These are phyloP conservation scores for Salarias fasciatus DNA, from an alignment of 2,797 vertebrate species.

Conservation along the genomic window DNA sequence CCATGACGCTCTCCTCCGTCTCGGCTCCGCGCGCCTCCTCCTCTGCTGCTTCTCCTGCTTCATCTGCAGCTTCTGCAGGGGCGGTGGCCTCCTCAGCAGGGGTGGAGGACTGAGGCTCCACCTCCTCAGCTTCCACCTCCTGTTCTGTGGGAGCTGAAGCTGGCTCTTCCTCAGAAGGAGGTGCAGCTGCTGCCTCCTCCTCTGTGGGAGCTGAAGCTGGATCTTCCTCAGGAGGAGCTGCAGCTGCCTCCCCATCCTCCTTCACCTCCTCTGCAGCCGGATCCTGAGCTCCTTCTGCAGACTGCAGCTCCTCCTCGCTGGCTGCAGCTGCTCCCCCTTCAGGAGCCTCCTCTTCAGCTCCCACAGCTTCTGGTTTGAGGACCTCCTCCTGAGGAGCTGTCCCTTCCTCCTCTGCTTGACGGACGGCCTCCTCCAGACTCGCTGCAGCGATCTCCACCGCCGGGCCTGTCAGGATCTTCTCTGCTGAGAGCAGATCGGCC, in stretches of 20 bases:
- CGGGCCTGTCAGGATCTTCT: conserved; percentile 53
- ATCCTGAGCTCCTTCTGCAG: conserved; percentile 33
- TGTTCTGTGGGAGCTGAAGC: not conserved
- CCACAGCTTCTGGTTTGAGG: conserved; percentile 2
- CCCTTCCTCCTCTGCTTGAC: conserved; percentile 29
- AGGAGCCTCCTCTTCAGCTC: conserved; percentile 19
- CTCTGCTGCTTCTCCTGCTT: too few relatives aligned
- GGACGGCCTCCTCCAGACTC: conserved; percentile 36
- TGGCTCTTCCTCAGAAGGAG: not conserved
- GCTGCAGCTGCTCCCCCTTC: conserved; percentile 1
- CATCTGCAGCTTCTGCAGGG: too few relatives aligned
- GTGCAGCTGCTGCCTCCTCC: not conserved
- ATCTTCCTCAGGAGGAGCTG: conserved; percentile 1
- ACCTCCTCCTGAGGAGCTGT: not conserved
- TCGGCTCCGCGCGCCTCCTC: conserved; percentile 23
- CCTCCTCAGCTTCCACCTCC: too few relatives aligned
- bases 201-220: not conserved
- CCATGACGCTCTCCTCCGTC: conserved; percentile 7
- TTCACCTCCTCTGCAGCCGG: too few relatives aligned
- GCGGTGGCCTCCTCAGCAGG: too few relatives aligned
- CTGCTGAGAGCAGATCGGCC: conserved; percentile 59
- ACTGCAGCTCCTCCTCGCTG: conserved; percentile 18
- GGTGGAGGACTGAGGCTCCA: too few relatives aligned
- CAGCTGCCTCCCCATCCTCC: conserved; percentile 1
- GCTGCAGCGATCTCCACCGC: conserved; percentile 73